phyloP scores from a whole-genome alignment of 2,113 vertebrate genomes.

The Muntiacus muntjak region DNA sequence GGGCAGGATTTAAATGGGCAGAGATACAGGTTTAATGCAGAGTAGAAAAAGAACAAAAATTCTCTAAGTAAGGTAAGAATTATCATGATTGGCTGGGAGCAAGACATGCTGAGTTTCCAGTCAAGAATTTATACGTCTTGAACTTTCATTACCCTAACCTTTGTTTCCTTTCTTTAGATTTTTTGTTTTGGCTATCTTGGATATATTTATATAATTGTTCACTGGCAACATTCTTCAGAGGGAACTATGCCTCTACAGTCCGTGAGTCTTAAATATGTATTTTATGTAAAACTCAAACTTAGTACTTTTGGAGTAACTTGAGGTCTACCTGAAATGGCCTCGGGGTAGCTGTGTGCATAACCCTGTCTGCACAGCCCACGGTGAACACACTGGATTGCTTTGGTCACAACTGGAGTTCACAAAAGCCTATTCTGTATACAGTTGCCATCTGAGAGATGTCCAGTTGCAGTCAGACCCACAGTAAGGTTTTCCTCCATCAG shows the following conservation, averaged over 20 bases:
- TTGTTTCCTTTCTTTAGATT: background rate
- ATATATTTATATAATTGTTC: background rate
- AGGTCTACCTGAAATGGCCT: background rate
- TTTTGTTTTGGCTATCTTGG: background rate
- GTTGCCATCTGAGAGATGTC: background rate
- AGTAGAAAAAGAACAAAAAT: background rate
- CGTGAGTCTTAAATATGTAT: background rate
- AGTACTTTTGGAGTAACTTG: background rate
- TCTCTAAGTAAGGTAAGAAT: too few species aligned
- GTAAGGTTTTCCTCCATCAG: background rate
- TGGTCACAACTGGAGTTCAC: background rate
- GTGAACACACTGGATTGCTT: background rate
- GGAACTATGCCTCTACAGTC: background rate
- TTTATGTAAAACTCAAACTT: background rate
- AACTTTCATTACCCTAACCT: background rate
- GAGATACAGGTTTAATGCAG: background rate
- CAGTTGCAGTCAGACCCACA: fast-evolving
- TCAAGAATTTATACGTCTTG: background rate
- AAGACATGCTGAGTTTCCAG: background rate
- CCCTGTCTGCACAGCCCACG: background rate
- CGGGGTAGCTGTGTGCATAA: background rate
- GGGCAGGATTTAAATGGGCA: background rate
- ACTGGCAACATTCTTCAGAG: background rate
- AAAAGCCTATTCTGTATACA: background rate
- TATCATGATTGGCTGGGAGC: background rate